Conservation (phyloP, 2,113 vertebrate species). For the Upupa epops region DNA sequence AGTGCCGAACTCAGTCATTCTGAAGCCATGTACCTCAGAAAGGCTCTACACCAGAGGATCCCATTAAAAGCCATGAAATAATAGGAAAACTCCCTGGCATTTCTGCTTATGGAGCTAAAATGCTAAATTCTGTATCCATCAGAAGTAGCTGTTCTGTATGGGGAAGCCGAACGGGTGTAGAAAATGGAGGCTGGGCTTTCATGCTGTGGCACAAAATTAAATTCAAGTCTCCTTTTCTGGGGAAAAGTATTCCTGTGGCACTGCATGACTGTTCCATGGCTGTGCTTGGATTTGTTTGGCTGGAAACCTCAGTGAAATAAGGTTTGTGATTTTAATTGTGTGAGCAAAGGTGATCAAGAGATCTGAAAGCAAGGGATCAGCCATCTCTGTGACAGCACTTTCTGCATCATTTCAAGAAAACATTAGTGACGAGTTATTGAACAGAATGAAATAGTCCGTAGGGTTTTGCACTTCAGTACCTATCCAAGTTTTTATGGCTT, state of each 20-base stretch:
- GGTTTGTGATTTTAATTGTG: not conserved
- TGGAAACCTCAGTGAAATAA: not conserved
- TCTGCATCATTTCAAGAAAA: not conserved
- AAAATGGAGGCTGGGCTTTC: not conserved
- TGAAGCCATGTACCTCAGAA: not conserved
- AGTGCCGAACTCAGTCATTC: not conserved
- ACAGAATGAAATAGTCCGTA: not conserved
- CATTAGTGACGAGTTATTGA: not conserved
- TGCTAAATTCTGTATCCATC: not conserved
- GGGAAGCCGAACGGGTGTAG: not conserved
- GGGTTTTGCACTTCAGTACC: not conserved
- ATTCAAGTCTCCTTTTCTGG: not conserved
- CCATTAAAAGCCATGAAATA: not conserved
- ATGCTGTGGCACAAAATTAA: too few relatives aligned
- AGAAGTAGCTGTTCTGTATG: not conserved
- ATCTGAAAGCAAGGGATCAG: not conserved
- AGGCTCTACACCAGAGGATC: not conserved
- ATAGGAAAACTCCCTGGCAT: fast-evolving
- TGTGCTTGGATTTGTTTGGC: not conserved
- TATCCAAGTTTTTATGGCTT: not conserved
- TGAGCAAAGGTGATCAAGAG: not conserved
- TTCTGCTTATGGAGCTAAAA: not conserved
- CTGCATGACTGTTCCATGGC: not conserved
- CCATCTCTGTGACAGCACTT: not conserved
- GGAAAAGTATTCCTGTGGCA: not conserved